These are phyloP conservation scores for Phodopus roborovskii DNA, from an alignment of 2,113 vertebrate genomes.

Conservation along the genomic window DNA sequence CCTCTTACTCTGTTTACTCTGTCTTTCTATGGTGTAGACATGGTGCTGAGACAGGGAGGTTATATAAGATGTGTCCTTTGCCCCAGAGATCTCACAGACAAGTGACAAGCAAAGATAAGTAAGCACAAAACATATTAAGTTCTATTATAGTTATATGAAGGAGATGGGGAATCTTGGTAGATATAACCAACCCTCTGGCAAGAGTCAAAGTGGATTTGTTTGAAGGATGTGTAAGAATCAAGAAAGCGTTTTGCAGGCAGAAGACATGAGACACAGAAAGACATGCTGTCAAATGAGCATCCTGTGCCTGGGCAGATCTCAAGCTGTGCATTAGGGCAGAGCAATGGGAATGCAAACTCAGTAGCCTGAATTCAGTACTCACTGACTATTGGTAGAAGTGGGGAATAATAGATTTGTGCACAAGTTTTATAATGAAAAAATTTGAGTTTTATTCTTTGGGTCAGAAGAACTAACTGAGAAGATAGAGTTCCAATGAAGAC, in stretches of 20 bases:
- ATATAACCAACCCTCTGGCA: neutral
- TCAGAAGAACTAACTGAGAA: neutral
- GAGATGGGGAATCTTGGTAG: neutral
- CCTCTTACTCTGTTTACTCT: neutral
- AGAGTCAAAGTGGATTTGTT: neutral
- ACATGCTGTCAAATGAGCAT: no score
- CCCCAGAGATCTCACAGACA: neutral
- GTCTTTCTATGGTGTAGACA: neutral
- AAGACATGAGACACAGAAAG: neutral
- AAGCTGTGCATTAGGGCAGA: neutral
- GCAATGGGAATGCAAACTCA: fast-evolving
- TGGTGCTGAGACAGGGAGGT: neutral
- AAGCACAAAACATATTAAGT: neutral
- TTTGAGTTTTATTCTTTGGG: neutral
- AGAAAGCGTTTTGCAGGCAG: neutral
- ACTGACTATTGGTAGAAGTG: neutral
- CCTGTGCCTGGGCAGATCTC: neutral
- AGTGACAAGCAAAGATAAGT: neutral
- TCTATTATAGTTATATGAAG: neutral
- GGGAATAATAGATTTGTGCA: neutral
- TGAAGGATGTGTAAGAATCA: neutral
- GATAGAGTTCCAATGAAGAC: neutral
- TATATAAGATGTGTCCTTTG: neutral
- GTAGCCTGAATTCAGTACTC: neutral
- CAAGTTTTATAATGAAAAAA: neutral